These are phyloP conservation scores for Macrophya alboannulata DNA, from an alignment of 2,888 invertebrate genomes.

Conservation along the genomic window DNA sequence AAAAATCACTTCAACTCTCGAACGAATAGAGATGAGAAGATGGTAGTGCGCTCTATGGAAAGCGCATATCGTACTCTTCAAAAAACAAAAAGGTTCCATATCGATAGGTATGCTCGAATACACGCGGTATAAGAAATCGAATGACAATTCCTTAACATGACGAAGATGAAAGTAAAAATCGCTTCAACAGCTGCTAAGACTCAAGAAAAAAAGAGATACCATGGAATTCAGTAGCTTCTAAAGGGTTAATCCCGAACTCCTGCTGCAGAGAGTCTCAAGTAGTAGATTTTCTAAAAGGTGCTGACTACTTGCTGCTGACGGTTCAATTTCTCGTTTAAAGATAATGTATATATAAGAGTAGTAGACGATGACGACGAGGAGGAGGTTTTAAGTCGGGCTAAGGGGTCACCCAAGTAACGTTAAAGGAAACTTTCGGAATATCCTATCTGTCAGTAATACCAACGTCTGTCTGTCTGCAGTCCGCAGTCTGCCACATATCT, in stretches of 20 bases:
- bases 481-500: background rate
- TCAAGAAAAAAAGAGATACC: background rate
- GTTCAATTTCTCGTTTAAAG: conserved; percentile 42
- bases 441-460: background rate
- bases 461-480: background rate
- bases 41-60: too few relatives aligned
- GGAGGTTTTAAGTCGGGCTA: conserved; percentile 11
- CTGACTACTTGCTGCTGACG: conserved; percentile 28
- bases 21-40: too few relatives aligned
- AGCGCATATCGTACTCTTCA: too few relatives aligned
- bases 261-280: background rate
- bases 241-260: conserved; percentile 5
- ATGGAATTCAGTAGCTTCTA: background rate
- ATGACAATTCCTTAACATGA: too few relatives aligned
- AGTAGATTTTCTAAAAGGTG: background rate
- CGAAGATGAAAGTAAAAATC: too few relatives aligned
- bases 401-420: conserved; percentile 27
- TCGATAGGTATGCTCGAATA: too few relatives aligned
- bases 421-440: conserved; percentile 41
- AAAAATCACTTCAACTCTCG: too few relatives aligned
- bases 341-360: background rate
- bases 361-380: background rate
- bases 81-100: too few relatives aligned
- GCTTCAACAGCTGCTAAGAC: too few relatives aligned
- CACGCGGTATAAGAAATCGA: too few relatives aligned